These are phyloP conservation scores for Drosophila repleta DNA, from an alignment of 1,140 invertebrate genomes.

Conservation along the genomic window DNA sequence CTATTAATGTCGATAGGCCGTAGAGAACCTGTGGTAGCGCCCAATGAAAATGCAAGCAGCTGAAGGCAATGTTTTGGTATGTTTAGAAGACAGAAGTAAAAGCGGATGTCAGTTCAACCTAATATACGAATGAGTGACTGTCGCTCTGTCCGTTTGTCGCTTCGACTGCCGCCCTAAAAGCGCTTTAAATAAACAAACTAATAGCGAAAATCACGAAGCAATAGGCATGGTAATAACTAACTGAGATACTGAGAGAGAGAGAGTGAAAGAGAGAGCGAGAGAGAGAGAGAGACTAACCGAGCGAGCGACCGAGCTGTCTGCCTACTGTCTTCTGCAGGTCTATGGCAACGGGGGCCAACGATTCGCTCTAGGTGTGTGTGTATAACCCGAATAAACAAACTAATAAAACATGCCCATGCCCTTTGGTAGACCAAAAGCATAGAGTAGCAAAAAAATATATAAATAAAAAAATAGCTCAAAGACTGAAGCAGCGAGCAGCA, in stretches of 20 bases:
- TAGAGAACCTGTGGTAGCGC: conserved; percentile 39
- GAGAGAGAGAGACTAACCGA: conserved; percentile 22
- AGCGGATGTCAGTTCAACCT: conserved; percentile 9
- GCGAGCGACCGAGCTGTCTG: conserved; percentile 7
- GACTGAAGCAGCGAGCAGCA: conserved; percentile 53
- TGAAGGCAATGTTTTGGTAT: conserved; percentile 71
- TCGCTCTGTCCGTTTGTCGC: conserved; percentile 34
- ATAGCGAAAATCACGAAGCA: conserved; percentile 73
- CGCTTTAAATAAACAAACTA: conserved; percentile 82
- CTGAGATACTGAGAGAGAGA: conserved; percentile 8
- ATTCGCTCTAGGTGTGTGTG: conserved; percentile 65
- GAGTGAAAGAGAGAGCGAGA: conserved; percentile 16
- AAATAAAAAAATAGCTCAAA: conserved; percentile 46
- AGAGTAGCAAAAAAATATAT: conserved; percentile 12
- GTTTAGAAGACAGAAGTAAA: conserved; percentile 59
- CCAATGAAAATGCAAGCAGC: conserved; percentile 33
- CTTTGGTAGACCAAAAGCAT: neutral
- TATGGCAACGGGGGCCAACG: conserved; percentile 74
- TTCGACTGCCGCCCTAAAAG: conserved; percentile 67
- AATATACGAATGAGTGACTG: conserved; percentile 47
- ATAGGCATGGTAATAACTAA: conserved; percentile 48
- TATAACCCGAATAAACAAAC: conserved; percentile 84
- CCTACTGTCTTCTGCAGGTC: conserved; percentile 53
- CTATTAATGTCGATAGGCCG: conserved; percentile 16
- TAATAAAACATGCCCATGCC: conserved; percentile 81